Base-by-base conservation (phyloP, 2,888 invertebrate species). In the Physocephala rufipes region DNA sequence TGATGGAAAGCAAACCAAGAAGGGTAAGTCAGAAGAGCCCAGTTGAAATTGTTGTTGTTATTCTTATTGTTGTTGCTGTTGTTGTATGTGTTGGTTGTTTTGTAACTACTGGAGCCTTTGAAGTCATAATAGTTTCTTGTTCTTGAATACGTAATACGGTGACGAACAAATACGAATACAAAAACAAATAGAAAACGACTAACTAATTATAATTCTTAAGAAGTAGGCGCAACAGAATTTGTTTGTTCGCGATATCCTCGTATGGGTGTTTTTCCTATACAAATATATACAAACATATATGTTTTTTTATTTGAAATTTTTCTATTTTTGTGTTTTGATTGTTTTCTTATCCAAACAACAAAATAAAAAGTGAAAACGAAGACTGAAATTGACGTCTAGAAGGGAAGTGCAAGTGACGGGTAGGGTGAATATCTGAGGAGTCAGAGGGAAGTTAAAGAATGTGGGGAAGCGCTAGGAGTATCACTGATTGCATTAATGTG, bases 1-100 rank as follows among this genome's bases (percentile, higher is more conserved):
- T 83, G 79, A 80, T 82, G 72, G 90, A 90, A 83, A 89, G 89
- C 86, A 90, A 90, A 79, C 90, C 90, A 72, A 88, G 88, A 87
- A 90, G 90, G 89, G 90, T 90, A 84, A 89, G 88, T 87, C 63
- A 58, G 36, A 19, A 55, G n/a, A 24, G 16, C 4, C n/a, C n/a
- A 24, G 24, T 21, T n/a, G n/a, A n/a, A n/a, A 21, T 24, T 19
- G n/a, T n/a, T 55, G 26, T 4, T 36, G 9, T 36, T 7, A 36
- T 9, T 36, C 36, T 36, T n/a, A n/a, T n/a, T n/a, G n/a, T n/a
- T n/a, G n/a, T n/a, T n/a, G n/a, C n/a, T n/a, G 5, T 36, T 36
- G 36, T 36, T 36, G 9, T 36, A 7, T 36, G 36, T 36, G 4
- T 7, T 36, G 9, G 36, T 36, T 9, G n/a, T n/a, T n/a, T n/a